These are phyloP conservation scores for Solenodon paradoxus DNA, from an alignment of 2,113 vertebrate species.

Conservation along the genomic window DNA sequence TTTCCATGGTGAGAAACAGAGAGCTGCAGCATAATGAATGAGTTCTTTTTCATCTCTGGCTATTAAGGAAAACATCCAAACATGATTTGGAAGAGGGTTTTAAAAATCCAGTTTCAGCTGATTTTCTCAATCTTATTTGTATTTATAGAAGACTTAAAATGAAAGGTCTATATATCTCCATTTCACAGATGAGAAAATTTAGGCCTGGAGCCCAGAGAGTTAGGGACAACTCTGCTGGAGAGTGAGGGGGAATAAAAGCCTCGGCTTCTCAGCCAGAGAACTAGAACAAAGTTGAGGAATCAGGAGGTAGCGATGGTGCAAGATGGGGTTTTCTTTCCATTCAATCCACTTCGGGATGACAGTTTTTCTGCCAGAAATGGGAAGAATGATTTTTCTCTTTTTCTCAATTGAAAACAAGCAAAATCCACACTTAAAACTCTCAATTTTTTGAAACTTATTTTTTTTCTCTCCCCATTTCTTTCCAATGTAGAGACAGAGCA, in stretches of 20 bases:
- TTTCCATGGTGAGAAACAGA: constrained; percentile 1
- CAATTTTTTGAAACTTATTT: background rate
- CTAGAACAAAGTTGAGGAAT: background rate
- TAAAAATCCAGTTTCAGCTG: background rate
- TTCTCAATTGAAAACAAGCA: background rate
- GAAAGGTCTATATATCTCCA: background rate
- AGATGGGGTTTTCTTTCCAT: background rate
- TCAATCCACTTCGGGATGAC: background rate
- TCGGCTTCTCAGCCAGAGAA: background rate
- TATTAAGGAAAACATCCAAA: constrained; percentile 20
- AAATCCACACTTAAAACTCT: background rate
- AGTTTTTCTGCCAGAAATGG: background rate
- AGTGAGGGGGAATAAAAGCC: rapidly evolving
- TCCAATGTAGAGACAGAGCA: background rate
- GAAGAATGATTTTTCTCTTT: background rate
- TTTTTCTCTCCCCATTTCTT: background rate
- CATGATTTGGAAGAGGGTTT: background rate
- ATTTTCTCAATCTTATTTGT: constrained; percentile 27
- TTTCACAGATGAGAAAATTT: background rate
- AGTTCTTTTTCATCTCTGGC: background rate
- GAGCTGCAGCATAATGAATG: background rate
- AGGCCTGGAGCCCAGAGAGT: background rate
- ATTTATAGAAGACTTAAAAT: background rate
- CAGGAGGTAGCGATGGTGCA: rapidly evolving
- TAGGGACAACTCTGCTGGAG: background rate